Conservation (phyloP, 2,888 invertebrate genomes). For the Epinotia nisella region DNA sequence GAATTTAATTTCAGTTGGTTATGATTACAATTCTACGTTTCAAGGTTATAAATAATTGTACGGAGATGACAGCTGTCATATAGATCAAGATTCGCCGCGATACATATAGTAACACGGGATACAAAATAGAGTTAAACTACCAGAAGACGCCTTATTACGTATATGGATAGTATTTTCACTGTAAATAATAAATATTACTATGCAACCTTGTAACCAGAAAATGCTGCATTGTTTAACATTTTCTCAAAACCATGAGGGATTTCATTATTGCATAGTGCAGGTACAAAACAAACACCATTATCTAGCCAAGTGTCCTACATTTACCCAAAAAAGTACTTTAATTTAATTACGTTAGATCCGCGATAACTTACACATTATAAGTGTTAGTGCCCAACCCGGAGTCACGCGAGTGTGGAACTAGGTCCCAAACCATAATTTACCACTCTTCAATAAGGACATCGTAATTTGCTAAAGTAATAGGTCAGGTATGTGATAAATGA, state of each 20-base stretch:
- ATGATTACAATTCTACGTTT: too few species aligned
- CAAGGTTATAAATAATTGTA: too few species aligned
- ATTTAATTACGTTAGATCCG: neutral
- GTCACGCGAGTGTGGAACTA: neutral
- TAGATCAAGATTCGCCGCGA: too few species aligned
- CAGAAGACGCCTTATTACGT: too few species aligned
- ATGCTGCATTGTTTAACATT: neutral
- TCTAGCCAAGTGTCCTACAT: neutral
- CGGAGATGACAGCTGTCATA: too few species aligned
- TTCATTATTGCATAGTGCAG: neutral
- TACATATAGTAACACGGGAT: too few species aligned
- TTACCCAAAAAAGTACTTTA: neutral
- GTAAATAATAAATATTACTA: too few species aligned
- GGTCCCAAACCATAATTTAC: slow-evolving; percentile 10
- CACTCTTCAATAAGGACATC: neutral
- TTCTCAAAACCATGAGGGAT: neutral
- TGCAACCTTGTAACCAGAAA: too few species aligned
- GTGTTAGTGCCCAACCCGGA: neutral
- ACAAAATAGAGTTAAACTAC: too few species aligned
- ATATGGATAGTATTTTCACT: too few species aligned
- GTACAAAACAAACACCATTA: neutral
- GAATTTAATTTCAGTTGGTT: too few species aligned
- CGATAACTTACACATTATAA: neutral
- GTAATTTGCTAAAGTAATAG: neutral
- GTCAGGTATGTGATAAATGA: neutral